Evolutionary conservation across 2,797 vertebrate species (phyloP).

Genomic region (Austrolebias charrua): DNA sequence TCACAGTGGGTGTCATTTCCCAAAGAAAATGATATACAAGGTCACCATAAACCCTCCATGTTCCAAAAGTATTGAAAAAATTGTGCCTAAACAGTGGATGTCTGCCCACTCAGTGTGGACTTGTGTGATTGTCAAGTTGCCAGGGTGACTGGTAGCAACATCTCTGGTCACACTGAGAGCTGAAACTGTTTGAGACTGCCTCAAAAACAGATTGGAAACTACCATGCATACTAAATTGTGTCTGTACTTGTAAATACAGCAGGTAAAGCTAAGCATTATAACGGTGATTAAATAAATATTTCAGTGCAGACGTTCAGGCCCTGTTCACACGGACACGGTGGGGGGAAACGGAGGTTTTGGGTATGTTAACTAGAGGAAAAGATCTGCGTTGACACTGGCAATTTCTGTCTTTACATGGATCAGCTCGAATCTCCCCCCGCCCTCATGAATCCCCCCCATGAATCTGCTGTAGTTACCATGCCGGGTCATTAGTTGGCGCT

Average conservation of each 20-base stretch:
- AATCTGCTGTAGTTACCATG: too few species aligned
- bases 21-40: constrained; percentile 24
- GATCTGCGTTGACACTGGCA: too few species aligned
- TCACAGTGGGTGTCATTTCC: constrained; percentile 35
- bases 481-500: too few species aligned
- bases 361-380: too few species aligned
- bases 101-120: constrained; percentile 24
- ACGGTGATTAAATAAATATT: constrained; percentile 50
- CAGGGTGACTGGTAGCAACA: constrained; percentile 50
- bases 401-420: too few species aligned
- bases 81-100: constrained; percentile 10
- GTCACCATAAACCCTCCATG: constrained; percentile 8
- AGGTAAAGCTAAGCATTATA: constrained; percentile 26
- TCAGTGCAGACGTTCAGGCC: too few species aligned
- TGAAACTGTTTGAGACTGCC: constrained; percentile 53
- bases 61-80: constrained; percentile 5
- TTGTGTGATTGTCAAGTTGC: constrained; percentile 38
- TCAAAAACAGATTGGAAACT: constrained; percentile 51
- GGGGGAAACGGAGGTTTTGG: too few species aligned
- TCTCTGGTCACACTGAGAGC: constrained; percentile 46
- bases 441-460: too few species aligned
- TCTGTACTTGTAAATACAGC: constrained; percentile 54
- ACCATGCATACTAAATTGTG: constrained; percentile 51
- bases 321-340: too few species aligned
- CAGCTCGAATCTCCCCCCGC: too few species aligned